Evolutionary conservation across 2,888 invertebrate genomes (phyloP).

Genomic region (Temnothorax ravouxi): DNA sequence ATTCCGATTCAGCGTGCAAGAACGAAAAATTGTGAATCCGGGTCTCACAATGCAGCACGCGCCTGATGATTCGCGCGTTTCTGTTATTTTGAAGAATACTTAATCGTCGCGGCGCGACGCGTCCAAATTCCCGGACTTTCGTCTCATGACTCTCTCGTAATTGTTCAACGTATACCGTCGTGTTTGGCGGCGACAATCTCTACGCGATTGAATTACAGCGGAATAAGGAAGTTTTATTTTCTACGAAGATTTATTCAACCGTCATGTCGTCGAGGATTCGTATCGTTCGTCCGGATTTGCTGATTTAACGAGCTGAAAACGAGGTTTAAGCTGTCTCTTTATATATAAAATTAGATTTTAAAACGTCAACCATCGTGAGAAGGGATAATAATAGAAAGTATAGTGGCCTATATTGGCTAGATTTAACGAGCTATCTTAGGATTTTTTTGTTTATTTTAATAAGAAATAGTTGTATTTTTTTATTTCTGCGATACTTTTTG

Average conservation of each 20-base stretch:
- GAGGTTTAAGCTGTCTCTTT: background rate
- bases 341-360: background rate
- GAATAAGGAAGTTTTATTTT: background rate
- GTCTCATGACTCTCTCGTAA: conserved; percentile 6
- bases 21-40: conserved; percentile 7
- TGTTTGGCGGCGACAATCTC: background rate
- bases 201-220: conserved; percentile 12
- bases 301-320: conserved; percentile 14
- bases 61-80: background rate
- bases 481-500: background rate
- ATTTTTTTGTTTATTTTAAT: background rate
- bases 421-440: background rate
- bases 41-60: background rate
- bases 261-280: conserved; percentile 18
- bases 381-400: background rate
- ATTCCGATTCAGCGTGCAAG: conserved; percentile 23
- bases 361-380: background rate
- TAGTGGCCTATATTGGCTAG: background rate
- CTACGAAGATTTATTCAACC: conserved; percentile 15
- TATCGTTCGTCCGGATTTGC: background rate
- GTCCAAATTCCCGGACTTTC: background rate
- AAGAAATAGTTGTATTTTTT: background rate
- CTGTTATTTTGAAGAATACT: conserved; percentile 26
- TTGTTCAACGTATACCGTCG: background rate
- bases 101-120: background rate